These are phyloP conservation scores for Ophonus ardosiacus DNA, from an alignment of 2,888 invertebrate genomes.

Conservation along the genomic window DNA sequence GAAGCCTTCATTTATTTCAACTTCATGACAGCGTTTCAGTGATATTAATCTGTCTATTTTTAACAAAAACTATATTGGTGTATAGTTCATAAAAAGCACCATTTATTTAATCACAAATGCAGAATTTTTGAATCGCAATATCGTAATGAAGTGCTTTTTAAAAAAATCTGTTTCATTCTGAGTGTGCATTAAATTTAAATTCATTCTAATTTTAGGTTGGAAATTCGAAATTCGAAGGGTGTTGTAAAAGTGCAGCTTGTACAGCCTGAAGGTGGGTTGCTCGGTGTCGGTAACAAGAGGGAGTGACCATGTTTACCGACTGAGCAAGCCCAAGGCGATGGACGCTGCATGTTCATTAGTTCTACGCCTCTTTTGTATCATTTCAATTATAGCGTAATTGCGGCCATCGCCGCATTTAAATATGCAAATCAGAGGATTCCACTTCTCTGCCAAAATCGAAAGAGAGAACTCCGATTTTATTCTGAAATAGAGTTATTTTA, in stretches of 20 bases:
- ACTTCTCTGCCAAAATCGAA: background rate
- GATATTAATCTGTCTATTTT: background rate
- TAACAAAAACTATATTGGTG: background rate
- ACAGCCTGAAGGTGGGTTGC: background rate
- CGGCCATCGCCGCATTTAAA: slow-evolving; percentile 74
- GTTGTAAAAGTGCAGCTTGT: background rate
- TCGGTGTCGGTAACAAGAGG: slow-evolving; percentile 2
- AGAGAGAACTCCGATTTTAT: background rate
- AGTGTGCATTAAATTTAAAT: background rate
- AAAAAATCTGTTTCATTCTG: background rate
- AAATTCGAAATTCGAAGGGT: background rate
- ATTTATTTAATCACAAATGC: background rate
- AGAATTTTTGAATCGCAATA: background rate
- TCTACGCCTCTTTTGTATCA: slow-evolving; percentile 72
- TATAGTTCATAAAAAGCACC: background rate
- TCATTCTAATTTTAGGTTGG: background rate
- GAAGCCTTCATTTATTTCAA: background rate
- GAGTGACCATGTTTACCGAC: slow-evolving; percentile 49
- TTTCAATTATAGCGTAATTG: slow-evolving; percentile 75
- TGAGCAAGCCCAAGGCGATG: slow-evolving; percentile 27
- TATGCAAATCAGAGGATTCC: slow-evolving; percentile 71
- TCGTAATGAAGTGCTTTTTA: background rate
- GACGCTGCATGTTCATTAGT: slow-evolving; percentile 61
- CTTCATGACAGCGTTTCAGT: background rate
- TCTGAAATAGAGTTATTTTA: background rate